Base-by-base conservation (phyloP, 2,113 vertebrate species). In the Genyomyrus donnyi region DNA sequence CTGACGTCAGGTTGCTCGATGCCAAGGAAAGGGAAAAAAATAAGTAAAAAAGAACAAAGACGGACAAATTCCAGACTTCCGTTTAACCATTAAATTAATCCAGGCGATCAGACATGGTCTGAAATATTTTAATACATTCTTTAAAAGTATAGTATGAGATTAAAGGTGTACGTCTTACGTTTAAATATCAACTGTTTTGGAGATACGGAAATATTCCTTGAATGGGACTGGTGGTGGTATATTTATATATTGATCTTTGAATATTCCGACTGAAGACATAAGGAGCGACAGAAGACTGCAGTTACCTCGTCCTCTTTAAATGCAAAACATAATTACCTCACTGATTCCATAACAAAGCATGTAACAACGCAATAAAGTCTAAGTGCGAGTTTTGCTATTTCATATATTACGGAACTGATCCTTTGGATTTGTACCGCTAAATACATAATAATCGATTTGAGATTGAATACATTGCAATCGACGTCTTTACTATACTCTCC, bases 1-100 rank as follows among this genome's bases (percentile, higher is more conserved):
- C 85, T 91, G 88, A 90, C 85, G 90, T 91, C 88, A 87, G 56
- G 66, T 87, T 15, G 24, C 45, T 31, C 27, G 4, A 11, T 35
- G 46, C 4, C 13, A 42, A 80, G 35, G 70, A 19, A 17, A 17
- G 11, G 15, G 5, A 1, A 6, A 21, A 3, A 80, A 80, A 17
- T 6, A 2, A 27, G 53, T 58, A 13, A 19, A 77, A 80, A 17
- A 17, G 4, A 80, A 80, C 74, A 80, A 80, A 80, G 74, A 19
- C 15, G 74, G 15, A 80, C 35, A 70, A 70, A 70, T 31, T 31
- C 62, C 62, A 70, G 62, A 70, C 27, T 35, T 80, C 74, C 35
- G 31, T 80, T 80, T 80, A 80, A 80, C 15, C 10, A 80, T 80
- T 39, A 80, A 80, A 80, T 80, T 80, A 80, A 80, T 80, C 31